Conservation (phyloP, 2,113 vertebrate genomes). For the Chamaea fasciata region DNA sequence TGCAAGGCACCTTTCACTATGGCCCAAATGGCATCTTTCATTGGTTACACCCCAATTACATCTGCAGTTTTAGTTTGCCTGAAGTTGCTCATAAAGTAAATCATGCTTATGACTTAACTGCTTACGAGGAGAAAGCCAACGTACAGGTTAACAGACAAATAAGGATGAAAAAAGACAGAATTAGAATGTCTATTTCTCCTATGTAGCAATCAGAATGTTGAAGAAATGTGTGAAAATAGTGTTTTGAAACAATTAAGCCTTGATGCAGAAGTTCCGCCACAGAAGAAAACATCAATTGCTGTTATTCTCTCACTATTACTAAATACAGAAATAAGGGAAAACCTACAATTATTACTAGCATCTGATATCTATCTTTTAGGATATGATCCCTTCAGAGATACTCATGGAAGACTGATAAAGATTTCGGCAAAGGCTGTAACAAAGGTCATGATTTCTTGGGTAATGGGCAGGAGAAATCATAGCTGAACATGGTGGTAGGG, state of each 20-base stretch:
- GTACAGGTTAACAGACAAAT: neutral
- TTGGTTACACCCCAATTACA: neutral
- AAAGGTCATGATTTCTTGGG: neutral
- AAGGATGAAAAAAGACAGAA: neutral
- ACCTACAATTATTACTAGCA: neutral
- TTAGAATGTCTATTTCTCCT: neutral
- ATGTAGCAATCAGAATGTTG: neutral
- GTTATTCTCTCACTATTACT: neutral
- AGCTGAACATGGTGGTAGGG: neutral
- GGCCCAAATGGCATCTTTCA: neutral
- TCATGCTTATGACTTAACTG: neutral
- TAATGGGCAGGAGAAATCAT: neutral
- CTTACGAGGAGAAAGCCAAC: neutral
- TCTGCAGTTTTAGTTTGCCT: neutral
- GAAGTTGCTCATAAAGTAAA: neutral
- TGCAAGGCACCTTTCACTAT: neutral
- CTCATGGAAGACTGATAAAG: neutral
- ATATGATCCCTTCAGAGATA: neutral
- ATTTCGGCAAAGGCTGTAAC: slow-evolving; percentile 2
- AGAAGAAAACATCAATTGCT: neutral
- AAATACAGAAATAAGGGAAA: neutral
- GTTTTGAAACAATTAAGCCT: neutral
- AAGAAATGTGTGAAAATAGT: neutral
- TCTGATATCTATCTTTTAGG: neutral
- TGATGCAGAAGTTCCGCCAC: neutral